A percentile compares a stretch with the other conserved stretches of the same genome.
phyloP scores from a whole-genome alignment of 2,113 vertebrate genomes.

The Chrysochloris asiatica region DNA sequence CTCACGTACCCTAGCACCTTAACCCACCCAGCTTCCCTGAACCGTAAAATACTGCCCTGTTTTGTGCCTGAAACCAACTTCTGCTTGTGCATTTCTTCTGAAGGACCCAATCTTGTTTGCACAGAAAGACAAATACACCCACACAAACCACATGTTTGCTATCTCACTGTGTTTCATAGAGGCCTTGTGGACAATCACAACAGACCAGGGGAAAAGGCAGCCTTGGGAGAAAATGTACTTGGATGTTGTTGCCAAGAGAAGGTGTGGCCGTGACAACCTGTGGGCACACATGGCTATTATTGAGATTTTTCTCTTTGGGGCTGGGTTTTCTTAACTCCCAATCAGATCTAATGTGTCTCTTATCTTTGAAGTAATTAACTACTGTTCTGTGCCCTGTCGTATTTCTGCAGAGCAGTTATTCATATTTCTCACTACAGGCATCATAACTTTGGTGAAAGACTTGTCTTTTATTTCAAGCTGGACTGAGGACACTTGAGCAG shows the following conservation, averaged over 20 bases:
- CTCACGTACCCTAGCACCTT: not conserved
- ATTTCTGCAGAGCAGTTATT: not conserved
- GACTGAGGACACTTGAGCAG: not conserved
- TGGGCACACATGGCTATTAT: not conserved
- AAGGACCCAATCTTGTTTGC: constrained; percentile 35
- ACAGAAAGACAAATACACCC: constrained; percentile 50
- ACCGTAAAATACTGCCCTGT: not conserved
- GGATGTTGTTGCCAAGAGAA: not conserved
- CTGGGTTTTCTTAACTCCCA: constrained; percentile 30
- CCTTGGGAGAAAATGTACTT: not conserved
- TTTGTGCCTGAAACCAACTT: constrained; percentile 1
- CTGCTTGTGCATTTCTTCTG: constrained; percentile 47
- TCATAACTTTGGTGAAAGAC: not conserved
- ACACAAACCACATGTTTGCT: constrained; percentile 35
- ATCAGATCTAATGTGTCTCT: not conserved
- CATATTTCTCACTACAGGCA: not conserved
- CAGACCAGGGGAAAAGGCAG: not conserved
- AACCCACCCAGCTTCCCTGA: not conserved
- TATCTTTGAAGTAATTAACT: not conserved
- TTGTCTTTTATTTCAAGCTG: not conserved
- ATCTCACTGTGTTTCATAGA: not conserved
- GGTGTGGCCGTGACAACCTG: constrained; percentile 14
- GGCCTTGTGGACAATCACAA: constrained; percentile 11
- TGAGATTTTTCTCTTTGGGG: constrained; percentile 26
- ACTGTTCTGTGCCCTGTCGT: not conserved